Evolutionary conservation across 2,888 invertebrate species (phyloP).

Genomic region (Drosophila barbarae): DNA sequence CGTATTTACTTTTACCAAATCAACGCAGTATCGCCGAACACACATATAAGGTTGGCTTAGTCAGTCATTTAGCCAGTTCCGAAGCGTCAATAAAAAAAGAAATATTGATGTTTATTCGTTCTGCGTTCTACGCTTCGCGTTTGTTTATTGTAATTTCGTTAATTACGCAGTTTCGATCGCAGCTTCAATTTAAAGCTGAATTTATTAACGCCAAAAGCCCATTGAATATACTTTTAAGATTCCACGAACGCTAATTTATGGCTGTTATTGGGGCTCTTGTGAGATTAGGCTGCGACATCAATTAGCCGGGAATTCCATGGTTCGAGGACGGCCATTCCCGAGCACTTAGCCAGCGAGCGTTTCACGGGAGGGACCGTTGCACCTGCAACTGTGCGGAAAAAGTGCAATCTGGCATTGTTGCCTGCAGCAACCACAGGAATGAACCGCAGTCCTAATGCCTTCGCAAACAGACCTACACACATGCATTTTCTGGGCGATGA

Average conservation of each 20-base stretch:
- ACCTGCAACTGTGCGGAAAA: slow-evolving; percentile 54
- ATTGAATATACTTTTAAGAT: slow-evolving; percentile 8
- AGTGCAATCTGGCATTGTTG: slow-evolving; percentile 53
- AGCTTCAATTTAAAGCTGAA: slow-evolving; percentile 6
- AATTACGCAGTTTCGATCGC: slow-evolving; percentile 41
- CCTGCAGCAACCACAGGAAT: slow-evolving; percentile 49
- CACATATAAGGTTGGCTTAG: slow-evolving; percentile 21
- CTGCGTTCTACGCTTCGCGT: slow-evolving; percentile 26
- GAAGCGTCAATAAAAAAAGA: slow-evolving; percentile 9
- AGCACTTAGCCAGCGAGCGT: slow-evolving; percentile 48
- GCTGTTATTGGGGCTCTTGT: slow-evolving; percentile 6
- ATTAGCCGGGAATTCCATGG: slow-evolving; percentile 22
- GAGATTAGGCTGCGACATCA: slow-evolving; percentile 27
- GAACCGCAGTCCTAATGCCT: slow-evolving; percentile 68
- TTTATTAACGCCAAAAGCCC: slow-evolving; percentile 10
- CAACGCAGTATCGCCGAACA: slow-evolving; percentile 1
- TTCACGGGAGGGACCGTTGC: slow-evolving; percentile 29
- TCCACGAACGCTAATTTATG: slow-evolving; percentile 14
- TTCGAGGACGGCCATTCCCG: slow-evolving; percentile 17
- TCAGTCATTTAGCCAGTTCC: slow-evolving; percentile 40
- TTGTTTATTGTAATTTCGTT: slow-evolving; percentile 48
- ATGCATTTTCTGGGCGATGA: slow-evolving; percentile 49
- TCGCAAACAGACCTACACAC: slow-evolving; percentile 36
- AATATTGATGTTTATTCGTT: slow-evolving; percentile 30
- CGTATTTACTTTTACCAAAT: slow-evolving; percentile 48